Evolutionary conservation across 2,888 invertebrate genomes (phyloP).

Genomic region (Tiliacea citrago): DNA sequence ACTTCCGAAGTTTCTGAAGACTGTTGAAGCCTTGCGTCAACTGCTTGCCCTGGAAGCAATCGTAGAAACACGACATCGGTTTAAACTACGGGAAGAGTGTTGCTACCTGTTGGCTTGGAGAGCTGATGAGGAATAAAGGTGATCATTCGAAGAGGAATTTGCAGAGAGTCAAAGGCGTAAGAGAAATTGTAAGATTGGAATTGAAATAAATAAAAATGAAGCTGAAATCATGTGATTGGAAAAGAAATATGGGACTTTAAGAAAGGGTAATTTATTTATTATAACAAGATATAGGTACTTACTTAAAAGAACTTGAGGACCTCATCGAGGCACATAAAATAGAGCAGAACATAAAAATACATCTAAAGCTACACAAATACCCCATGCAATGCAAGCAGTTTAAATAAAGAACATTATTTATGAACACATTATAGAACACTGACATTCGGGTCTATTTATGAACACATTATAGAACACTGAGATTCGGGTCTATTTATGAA

Average conservation of each 20-base stretch:
- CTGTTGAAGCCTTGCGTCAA: conserved; percentile 91
- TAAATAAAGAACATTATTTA: background rate
- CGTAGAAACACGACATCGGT: conserved; percentile 90
- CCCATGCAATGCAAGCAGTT: conserved; percentile 20
- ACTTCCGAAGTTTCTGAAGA: conserved; percentile 93
- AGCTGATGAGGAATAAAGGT: conserved; percentile 88
- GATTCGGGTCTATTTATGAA: background rate
- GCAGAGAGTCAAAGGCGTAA: background rate
- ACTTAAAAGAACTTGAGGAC: background rate
- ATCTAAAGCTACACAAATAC: conserved; percentile 46
- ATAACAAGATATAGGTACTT: background rate
- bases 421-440: background rate
- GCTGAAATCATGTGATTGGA: conserved; percentile 1
- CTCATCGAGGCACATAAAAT: background rate
- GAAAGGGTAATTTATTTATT: background rate
- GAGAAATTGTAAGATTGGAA: background rate
- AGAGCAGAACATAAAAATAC: conserved; percentile 8
- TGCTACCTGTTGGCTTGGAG: conserved; percentile 52
- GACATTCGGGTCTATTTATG: background rate
- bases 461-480: background rate
- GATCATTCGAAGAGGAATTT: conserved; percentile 41
- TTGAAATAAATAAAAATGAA: conserved; percentile 6
- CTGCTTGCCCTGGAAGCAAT: conserved; percentile 89
- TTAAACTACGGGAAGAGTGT: conserved; percentile 85
- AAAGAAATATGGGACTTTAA: background rate